Evolutionary conservation across 2,797 vertebrate species (phyloP).

Genomic region (Petrocephalus sullivani): DNA sequence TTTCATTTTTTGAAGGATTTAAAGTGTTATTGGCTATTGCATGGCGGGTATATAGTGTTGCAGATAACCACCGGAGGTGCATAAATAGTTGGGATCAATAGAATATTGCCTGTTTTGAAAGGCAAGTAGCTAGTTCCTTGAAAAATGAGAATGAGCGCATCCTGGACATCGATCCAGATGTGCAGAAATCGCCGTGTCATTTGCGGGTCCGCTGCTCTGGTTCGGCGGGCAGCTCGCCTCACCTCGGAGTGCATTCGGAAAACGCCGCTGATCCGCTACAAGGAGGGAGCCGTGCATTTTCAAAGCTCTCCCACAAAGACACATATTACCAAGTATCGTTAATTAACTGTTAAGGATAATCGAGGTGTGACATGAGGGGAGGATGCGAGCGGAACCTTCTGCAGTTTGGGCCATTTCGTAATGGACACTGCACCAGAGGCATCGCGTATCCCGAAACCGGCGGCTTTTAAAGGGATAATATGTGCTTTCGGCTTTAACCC

Average conservation of each 20-base stretch:
- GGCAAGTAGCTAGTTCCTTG: background rate
- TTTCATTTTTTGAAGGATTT: background rate
- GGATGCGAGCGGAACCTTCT: background rate
- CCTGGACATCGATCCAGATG: background rate
- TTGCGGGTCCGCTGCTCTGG: background rate
- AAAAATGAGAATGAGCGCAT: background rate
- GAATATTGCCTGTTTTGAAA: background rate
- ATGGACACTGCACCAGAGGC: slow-evolving; percentile 6
- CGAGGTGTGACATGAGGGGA: background rate
- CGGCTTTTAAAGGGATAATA: background rate
- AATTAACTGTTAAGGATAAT: background rate
- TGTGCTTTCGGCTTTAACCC: background rate
- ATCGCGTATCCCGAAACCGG: background rate
- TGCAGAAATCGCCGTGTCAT: slow-evolving; percentile 11
- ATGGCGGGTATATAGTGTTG: background rate
- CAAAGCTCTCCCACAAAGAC: background rate
- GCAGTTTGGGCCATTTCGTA: background rate
- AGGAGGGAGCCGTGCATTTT: background rate
- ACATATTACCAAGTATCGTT: background rate
- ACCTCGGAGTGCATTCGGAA: background rate
- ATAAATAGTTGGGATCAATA: slow-evolving; percentile 11
- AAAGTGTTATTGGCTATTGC: background rate
- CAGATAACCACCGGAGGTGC: background rate
- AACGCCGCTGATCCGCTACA: background rate
- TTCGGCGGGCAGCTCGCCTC: background rate